Evolutionary conservation across 2,113 vertebrate genomes (phyloP).

Genomic region (Bostrychus sinensis): DNA sequence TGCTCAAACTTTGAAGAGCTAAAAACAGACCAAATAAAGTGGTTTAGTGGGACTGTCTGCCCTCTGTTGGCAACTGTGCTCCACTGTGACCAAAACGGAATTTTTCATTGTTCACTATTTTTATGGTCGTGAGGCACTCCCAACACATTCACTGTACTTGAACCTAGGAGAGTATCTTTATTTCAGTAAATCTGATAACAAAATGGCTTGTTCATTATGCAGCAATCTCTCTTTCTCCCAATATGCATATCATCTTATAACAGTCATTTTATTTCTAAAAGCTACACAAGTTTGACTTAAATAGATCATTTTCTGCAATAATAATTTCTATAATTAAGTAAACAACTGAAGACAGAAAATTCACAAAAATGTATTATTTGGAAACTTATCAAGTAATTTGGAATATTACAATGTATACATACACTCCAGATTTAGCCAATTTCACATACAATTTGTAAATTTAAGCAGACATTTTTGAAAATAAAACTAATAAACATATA

Average conservation of each 20-base stretch:
- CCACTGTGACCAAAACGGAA: background rate
- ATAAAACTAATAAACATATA: conserved; percentile 10
- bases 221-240: conserved; percentile 60
- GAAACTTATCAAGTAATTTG: background rate
- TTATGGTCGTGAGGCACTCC: no score
- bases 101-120: background rate
- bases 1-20: background rate
- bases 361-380: background rate
- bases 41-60: background rate
- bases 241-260: conserved; percentile 73
- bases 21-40: background rate
- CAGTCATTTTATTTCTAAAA: conserved; percentile 66
- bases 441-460: background rate
- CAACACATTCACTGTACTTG: background rate
- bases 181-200: conserved; percentile 60
- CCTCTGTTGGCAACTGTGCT: conserved; percentile 52
- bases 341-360: background rate
- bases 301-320: conserved; percentile 20
- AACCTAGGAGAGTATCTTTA: conserved; percentile 50
- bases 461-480: no score
- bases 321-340: background rate
- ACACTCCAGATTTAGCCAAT: background rate
- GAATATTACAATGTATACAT: background rate
- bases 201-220: conserved; percentile 75
- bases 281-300: conserved; percentile 41